phyloP scores from a whole-genome alignment of 2,888 invertebrate species.

The Metacarcinus magister region DNA sequence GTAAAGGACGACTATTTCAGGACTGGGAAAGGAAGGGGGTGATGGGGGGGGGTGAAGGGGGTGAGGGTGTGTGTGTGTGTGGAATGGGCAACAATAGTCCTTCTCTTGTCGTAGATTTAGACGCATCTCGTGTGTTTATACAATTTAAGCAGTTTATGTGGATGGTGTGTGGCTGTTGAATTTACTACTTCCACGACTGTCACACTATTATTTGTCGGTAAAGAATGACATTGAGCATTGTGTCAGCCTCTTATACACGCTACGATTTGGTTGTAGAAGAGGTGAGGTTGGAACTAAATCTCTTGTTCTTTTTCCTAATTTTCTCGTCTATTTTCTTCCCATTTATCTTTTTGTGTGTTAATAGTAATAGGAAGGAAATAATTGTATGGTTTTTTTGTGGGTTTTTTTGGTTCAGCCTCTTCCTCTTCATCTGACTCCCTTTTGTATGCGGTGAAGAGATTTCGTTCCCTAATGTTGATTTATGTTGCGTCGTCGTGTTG shows the following conservation, averaged over 20 bases:
- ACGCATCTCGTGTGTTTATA: neutral
- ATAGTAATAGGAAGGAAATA: too few species aligned
- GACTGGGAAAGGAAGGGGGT: too few species aligned
- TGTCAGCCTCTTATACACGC: too few species aligned
- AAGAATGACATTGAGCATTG: neutral
- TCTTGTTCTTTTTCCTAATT: neutral
- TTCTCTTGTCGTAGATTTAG: neutral
- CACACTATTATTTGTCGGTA: neutral
- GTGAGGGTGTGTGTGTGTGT: neutral
- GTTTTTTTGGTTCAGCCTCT: neutral
- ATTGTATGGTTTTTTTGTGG: too few species aligned
- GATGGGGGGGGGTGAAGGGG: too few species aligned
- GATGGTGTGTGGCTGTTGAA: neutral
- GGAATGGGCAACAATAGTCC: neutral
- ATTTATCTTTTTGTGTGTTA: neutral
- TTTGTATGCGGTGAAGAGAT: neutral
- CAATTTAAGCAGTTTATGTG: neutral
- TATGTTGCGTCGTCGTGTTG: neutral
- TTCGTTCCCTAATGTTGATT: neutral
- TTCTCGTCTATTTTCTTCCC: neutral
- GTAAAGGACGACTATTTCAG: neutral
- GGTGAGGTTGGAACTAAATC: neutral
- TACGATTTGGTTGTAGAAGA: too few species aligned
- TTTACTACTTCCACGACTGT: neutral
- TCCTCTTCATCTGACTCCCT: neutral